These are phyloP conservation scores for Limnodromus scolopaceus DNA, from an alignment of 2,797 vertebrate species.

Conservation along the genomic window DNA sequence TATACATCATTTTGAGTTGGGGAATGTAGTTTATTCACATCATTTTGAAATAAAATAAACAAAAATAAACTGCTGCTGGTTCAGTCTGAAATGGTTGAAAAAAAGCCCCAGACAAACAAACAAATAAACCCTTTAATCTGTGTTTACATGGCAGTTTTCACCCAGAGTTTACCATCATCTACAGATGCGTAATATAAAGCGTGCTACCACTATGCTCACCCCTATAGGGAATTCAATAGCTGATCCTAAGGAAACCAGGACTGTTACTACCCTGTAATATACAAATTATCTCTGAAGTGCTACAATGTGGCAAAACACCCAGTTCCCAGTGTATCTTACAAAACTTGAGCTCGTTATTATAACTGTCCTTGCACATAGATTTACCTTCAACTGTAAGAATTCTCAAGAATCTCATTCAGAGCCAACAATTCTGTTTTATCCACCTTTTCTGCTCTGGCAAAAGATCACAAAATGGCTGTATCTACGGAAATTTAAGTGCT, in stretches of 20 bases:
- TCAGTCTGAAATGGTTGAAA: neutral
- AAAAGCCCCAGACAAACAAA: rapidly evolving
- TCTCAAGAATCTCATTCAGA: neutral
- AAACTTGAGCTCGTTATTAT: neutral
- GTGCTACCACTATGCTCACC: rapidly evolving
- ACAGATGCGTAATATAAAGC: neutral
- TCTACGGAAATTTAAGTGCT: neutral
- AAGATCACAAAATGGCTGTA: neutral
- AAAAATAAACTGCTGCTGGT: neutral
- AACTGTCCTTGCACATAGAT: neutral
- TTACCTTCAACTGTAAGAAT: neutral
- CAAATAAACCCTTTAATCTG: neutral
- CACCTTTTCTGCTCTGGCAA: neutral
- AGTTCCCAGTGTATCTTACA: neutral
- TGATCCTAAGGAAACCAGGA: neutral
- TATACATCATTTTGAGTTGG: neutral
- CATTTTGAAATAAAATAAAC: neutral
- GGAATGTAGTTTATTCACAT: neutral
- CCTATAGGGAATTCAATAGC: neutral
- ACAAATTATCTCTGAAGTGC: neutral
- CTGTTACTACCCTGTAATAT: neutral
- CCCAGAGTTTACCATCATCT: neutral
- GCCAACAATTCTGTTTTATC: neutral
- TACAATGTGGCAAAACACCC: neutral
- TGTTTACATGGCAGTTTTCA: neutral